Conservation (phyloP, 2,797 vertebrate genomes). For the Sebastes hubbsi region DNA sequence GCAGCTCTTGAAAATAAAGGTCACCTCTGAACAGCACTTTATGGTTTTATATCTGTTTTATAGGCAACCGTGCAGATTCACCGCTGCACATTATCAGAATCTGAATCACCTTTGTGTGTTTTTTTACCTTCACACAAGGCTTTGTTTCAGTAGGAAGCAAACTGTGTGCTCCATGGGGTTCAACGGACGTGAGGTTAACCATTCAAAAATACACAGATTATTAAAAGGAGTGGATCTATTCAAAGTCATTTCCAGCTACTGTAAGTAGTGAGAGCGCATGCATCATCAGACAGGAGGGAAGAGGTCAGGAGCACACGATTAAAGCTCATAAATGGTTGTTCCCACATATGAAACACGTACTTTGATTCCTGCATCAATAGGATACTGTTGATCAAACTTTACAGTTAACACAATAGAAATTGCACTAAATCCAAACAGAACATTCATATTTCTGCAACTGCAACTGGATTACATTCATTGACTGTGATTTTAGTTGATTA, state of each 20-base stretch:
- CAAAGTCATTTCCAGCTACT: not conserved
- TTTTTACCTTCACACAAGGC: not conserved
- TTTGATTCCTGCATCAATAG: not conserved
- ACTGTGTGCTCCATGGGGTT: too few species aligned
- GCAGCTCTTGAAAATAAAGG: slow-evolving; percentile 60
- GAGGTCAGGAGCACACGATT: not conserved
- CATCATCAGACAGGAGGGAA: not conserved
- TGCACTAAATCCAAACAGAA: not conserved
- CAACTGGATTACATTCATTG: not conserved
- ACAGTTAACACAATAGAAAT: not conserved
- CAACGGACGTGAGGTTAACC: not conserved
- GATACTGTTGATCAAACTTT: not conserved
- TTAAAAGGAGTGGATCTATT: not conserved
- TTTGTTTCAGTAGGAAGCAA: not conserved
- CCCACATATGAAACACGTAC: not conserved
- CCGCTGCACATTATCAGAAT: not conserved
- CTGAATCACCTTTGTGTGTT: slow-evolving; percentile 6
- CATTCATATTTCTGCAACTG: not conserved
- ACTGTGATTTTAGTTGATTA: not conserved
- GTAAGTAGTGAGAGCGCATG: not conserved
- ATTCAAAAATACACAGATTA: not conserved
- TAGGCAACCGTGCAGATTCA: slow-evolving; percentile 29
- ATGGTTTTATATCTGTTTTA: slow-evolving; percentile 59
- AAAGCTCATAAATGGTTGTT: not conserved
- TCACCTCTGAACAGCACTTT: slow-evolving; percentile 61